phyloP scores from a whole-genome alignment of 2,888 invertebrate genomes.

The Boloria euphrosyne region DNA sequence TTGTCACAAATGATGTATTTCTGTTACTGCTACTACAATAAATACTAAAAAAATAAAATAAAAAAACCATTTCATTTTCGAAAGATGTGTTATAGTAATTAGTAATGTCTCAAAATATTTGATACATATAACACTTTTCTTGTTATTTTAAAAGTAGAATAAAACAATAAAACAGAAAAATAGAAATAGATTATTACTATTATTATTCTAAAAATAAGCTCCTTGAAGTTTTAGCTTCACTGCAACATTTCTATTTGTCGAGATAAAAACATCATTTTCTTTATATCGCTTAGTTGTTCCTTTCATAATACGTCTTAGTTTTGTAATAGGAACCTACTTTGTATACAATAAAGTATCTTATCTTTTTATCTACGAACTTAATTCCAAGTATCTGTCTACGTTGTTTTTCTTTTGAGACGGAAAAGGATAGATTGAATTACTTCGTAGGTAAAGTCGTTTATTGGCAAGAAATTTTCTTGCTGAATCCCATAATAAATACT shows the following conservation, averaged over 20 bases:
- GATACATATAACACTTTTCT: too few relatives aligned
- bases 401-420: background rate
- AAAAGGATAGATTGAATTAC: background rate
- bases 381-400: background rate
- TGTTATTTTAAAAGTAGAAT: too few relatives aligned
- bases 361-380: too few relatives aligned
- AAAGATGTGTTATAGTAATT: too few relatives aligned
- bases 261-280: slow-evolving; percentile 27
- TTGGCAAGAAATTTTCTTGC: too few relatives aligned
- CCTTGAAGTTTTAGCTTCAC: background rate
- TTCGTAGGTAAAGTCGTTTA: background rate
- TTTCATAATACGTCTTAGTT: slow-evolving; percentile 3
- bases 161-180: background rate
- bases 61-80: too few relatives aligned
- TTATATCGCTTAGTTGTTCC: slow-evolving; percentile 8
- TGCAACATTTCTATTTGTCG: slow-evolving; percentile 12
- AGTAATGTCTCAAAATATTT: too few relatives aligned
- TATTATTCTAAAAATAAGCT: background rate
- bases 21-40: too few relatives aligned
- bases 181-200: background rate
- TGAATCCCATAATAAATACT: too few relatives aligned
- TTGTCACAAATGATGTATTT: too few relatives aligned
- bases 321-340: background rate
- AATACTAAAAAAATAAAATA: too few relatives aligned
- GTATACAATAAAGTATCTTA: too few relatives aligned